These are phyloP conservation scores for Chaenodraco wilsoni DNA, from an alignment of 2,797 vertebrate species.

Conservation along the genomic window DNA sequence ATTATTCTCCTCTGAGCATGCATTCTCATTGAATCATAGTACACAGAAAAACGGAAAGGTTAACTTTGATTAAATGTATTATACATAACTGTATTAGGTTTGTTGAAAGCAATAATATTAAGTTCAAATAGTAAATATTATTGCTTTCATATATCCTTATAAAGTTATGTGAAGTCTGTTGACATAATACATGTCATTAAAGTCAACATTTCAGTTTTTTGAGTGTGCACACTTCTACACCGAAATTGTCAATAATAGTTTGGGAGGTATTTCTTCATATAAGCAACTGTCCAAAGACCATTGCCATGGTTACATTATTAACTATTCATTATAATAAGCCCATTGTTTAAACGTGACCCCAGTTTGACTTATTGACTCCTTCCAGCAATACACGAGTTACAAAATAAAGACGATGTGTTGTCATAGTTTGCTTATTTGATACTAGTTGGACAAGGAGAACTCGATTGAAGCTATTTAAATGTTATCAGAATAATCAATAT, in stretches of 20 bases:
- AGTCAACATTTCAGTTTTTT: too few species aligned
- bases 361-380: neutral
- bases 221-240: neutral
- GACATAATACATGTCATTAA: too few species aligned
- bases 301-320: neutral
- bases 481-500: neutral
- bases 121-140: too few species aligned
- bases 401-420: neutral
- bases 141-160: too few species aligned
- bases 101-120: too few species aligned
- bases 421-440: neutral
- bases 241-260: neutral
- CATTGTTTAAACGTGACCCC: neutral
- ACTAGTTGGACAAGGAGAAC: neutral
- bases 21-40: neutral
- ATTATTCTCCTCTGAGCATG: neutral
- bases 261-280: neutral
- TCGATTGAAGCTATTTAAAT: neutral
- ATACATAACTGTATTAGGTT: too few species aligned
- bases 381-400: neutral
- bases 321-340: constrained; percentile 7
- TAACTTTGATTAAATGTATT: too few species aligned
- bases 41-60: too few species aligned
- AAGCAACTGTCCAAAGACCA: constrained; percentile 23
- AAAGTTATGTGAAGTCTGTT: too few species aligned